Evolutionary conservation across 2,888 invertebrate genomes (phyloP).

Genomic region (Acleris laterana): DNA sequence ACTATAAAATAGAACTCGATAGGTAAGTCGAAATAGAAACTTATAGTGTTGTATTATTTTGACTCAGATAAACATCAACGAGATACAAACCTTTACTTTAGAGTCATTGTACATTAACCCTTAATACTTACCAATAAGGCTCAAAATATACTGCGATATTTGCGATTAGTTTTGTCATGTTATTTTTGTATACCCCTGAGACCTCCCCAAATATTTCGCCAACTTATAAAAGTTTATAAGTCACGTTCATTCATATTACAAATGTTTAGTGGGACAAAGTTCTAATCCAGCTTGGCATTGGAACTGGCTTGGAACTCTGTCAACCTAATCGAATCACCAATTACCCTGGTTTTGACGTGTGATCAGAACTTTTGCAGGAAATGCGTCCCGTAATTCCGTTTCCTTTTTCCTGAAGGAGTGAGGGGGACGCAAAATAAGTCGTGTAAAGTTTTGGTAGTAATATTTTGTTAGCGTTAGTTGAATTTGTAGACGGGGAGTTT

Average conservation of each 20-base stretch:
- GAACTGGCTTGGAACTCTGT: constrained; percentile 40
- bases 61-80: background rate
- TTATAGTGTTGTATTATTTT: too few relatives aligned
- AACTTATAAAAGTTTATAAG: constrained; percentile 22
- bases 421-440: background rate
- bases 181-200: background rate
- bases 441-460: constrained; percentile 19
- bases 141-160: too few relatives aligned
- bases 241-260: constrained; percentile 18
- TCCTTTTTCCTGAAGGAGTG: constrained; percentile 11
- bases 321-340: constrained; percentile 39
- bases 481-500: background rate
- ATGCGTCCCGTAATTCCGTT: constrained; percentile 10
- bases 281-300: constrained; percentile 35
- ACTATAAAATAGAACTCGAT: too few relatives aligned
- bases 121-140: background rate
- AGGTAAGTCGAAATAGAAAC: too few relatives aligned
- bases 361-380: constrained; percentile 33
- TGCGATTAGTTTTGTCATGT: too few relatives aligned
- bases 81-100: background rate
- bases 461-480: constrained; percentile 6
- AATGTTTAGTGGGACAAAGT: constrained; percentile 27
- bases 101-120: background rate
- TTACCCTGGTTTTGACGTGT: constrained; percentile 37
- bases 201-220: constrained; percentile 3